Base-by-base conservation (phyloP, 2,113 vertebrate species). In the Nesospiza acunhae region DNA sequence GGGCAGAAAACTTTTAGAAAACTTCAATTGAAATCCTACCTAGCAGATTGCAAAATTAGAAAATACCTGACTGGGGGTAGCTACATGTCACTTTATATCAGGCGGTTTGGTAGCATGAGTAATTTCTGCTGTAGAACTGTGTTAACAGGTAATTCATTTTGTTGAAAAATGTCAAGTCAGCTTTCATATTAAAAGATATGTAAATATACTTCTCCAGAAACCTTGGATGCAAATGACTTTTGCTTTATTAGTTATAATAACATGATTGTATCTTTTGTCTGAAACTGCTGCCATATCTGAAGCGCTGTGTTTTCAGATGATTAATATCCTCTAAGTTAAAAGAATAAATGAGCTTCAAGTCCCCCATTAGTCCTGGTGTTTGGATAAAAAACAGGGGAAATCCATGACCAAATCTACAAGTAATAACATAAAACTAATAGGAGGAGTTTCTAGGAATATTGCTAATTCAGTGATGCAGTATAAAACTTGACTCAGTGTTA, bases 221-320 rank as follows among this genome's bases (percentile, higher is more conserved):
- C 12, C 35, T 87, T 68, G 26, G 39, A n/a, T 77, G 35, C 24
- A 89, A 92, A 67, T 15, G 8, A 20, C 8, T 68, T 96, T 90
- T 87, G 31, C 27, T 16, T 91, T 93, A 87, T 88, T 79, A 88
- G 22, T 67, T 88, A 46, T 44, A 95, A 70, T 79, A 96, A 79
- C 47, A 18, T 84, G 28, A 72, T 49, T 81, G 10, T 66, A 44
- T 30, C 35, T 81, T 75, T 59, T 55, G 6, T 90, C 60, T 84
- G 53, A 39, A 93, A 80, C 44, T 77, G 28, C 37, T 28, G 56
- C 47, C 15, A 16, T 46, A 78, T 39, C 28, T 94, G 55, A 84
- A 89, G 13, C 18, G 47, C 28, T 31, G 7, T 46, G 19, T 67
- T 92, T 85, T 70, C 2, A 2, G 76, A 87, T 92, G 56, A 87